Conservation (phyloP, 2,113 vertebrate genomes). For the Ciconia stormi region DNA sequence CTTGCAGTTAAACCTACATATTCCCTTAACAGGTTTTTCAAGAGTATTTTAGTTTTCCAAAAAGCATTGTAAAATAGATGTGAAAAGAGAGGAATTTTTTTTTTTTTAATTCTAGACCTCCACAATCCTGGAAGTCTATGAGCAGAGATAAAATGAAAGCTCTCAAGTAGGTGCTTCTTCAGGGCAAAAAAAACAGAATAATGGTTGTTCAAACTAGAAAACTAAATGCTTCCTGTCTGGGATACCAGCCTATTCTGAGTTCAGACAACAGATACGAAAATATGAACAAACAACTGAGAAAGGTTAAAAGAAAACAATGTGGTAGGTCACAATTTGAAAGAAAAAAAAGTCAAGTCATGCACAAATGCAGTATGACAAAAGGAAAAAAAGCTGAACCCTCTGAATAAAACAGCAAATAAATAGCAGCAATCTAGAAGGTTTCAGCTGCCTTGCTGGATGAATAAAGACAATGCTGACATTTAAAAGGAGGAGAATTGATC, state of each 20-base stretch:
- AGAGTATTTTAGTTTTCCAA: not conserved
- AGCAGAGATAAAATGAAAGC: not conserved
- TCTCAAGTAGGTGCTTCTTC: not conserved
- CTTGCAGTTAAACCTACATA: not conserved
- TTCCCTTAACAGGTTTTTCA: not conserved
- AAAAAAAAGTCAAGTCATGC: not conserved
- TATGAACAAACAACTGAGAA: not conserved
- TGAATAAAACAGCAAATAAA: not conserved
- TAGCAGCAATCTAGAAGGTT: not conserved
- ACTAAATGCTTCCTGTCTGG: not conserved
- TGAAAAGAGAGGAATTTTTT: not conserved
- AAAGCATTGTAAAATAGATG: not conserved
- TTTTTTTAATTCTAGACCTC: not conserved
- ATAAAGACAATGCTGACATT: constrained; percentile 43
- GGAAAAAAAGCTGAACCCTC: not conserved
- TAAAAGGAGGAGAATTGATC: constrained; percentile 25
- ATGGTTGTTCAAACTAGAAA: not conserved
- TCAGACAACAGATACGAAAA: not conserved
- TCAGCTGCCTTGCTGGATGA: not conserved
- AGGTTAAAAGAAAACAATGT: not conserved
- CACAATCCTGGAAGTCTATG: not conserved
- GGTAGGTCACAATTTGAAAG: not conserved
- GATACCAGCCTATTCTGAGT: not conserved
- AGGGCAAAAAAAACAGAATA: not conserved
- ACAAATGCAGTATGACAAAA: not conserved